Conservation (phyloP, 2,113 vertebrate genomes). For the Rhinichthys klamathensis region DNA sequence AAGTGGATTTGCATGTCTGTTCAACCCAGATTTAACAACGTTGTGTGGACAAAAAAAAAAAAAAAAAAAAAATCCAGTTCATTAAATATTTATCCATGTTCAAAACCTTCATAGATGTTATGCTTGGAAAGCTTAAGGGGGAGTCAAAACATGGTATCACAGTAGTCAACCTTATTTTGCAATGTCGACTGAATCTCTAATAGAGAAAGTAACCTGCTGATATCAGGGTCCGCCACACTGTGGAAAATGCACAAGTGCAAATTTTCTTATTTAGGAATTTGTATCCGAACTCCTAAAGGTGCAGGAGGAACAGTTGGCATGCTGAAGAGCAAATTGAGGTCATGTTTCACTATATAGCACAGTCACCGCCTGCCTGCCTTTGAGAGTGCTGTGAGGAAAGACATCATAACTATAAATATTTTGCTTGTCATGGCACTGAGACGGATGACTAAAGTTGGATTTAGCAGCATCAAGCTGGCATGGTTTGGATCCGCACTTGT, state of each 20-base stretch:
- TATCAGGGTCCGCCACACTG: conserved; percentile 17
- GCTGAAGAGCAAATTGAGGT: conserved; percentile 52
- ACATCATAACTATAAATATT: conserved; percentile 19
- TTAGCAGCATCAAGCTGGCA: conserved; percentile 6
- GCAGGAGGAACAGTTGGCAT: conserved; percentile 36
- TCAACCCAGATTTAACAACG: conserved; percentile 10
- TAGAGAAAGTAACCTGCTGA: conserved; percentile 40
- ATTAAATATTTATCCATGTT: conserved; percentile 30
- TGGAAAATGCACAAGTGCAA: conserved; percentile 22
- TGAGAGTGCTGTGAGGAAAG: conserved; percentile 20
- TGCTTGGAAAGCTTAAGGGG: conserved; percentile 19
- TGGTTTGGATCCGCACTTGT: neutral
- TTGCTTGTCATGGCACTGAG: neutral
- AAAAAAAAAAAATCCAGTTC: neutral
- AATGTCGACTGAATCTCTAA: conserved; percentile 10
- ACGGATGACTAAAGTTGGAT: neutral
- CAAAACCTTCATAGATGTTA: neutral
- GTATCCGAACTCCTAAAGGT: conserved; percentile 8
- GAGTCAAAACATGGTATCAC: conserved; percentile 17
- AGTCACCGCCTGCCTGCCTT: conserved; percentile 38
- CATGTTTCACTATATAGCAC: conserved; percentile 38
- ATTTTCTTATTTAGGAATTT: conserved; percentile 44
- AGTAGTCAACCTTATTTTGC: neutral
- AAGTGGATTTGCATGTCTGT: conserved; percentile 18
- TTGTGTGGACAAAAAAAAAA: neutral